Base-by-base conservation (phyloP, 2,888 invertebrate species). In the Drosophila peninsularis region DNA sequence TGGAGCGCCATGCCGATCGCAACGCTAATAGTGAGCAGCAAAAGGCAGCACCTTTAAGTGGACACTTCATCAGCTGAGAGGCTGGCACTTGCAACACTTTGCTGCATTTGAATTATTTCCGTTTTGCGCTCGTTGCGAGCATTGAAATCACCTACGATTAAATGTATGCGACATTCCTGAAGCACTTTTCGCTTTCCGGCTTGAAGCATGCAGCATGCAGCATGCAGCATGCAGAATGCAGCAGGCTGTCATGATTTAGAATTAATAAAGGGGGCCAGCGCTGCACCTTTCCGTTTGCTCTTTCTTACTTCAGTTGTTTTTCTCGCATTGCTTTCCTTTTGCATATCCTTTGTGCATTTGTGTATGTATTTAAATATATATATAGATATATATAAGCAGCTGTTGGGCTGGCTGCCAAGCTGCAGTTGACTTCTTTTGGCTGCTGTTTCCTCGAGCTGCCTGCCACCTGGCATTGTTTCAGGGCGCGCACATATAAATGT, bases 401-500 rank as follows among this genome's bases (percentile, higher is more conserved):
- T 42, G 34, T 36, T 61, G 62, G 24, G 13, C 24, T 47, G 17
- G 21, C 41, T 71, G 73, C 61, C 65, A 73, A 66, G 54, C 49
- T 79, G 79, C 77, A 78, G 81, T 81, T 81, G 86, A 86, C 79
- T 86, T 86, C 74, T 73, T 74, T 63, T 63, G 63, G 58, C 61
- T 65, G 62, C 41, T 42, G 52, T 36, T 72, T 30, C 68, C 61
- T 41, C 53, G 65, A 14, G 49, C 54, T 37, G n/a, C 37, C 19
- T 55, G 69, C 64, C 66, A 70, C 75, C 79, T 83, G 80, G 72
- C 84, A 80, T 83, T 86, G 83, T 83, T 79, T 81, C 70, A 71
- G 62, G 57, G 63, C 44, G 52, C 39, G 60, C 69, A 62, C 55
- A 84, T 75, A 80, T 73, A 83, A 87, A 82, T 84, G 83, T 78